Percentiles rank a stretch among this genome's conserved stretches.
These are phyloP conservation scores for Drosophila miranda DNA, from an alignment of 1,140 invertebrate species.

Conservation along the genomic window DNA sequence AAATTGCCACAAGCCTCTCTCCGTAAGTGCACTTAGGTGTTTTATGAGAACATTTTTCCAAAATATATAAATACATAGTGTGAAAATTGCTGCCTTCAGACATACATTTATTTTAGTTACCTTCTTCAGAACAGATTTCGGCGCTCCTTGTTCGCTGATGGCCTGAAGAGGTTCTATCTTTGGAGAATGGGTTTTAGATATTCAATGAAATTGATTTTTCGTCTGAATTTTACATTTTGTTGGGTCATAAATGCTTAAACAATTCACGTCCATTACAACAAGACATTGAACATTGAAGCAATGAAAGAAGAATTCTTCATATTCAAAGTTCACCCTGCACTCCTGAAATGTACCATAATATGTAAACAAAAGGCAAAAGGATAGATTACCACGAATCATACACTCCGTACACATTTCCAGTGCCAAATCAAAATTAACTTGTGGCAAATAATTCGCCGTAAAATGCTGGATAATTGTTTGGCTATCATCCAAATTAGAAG, in stretches of 20 bases:
- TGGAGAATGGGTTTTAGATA: too few relatives aligned
- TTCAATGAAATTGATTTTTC: too few relatives aligned
- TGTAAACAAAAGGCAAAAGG: too few relatives aligned
- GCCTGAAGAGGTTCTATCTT: not conserved
- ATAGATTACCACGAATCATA: too few relatives aligned
- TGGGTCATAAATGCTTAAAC: too few relatives aligned
- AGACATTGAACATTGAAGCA: too few relatives aligned
- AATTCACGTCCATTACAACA: too few relatives aligned
- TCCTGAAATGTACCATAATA: too few relatives aligned
- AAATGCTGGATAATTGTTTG: constrained; percentile 21
- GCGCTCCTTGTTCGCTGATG: constrained; percentile 2
- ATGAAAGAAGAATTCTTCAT: too few relatives aligned
- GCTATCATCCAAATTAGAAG: constrained; percentile 25
- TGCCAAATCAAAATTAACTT: not conserved
- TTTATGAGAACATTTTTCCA: constrained; percentile 21
- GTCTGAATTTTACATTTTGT: too few relatives aligned
- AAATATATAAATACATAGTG: constrained; percentile 27
- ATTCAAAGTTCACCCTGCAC: too few relatives aligned
- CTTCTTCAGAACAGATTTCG: constrained; percentile 5
- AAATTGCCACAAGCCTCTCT: constrained; percentile 34
- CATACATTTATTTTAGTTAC: constrained; percentile 41
- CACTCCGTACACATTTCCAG: not conserved
- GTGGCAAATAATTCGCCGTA: constrained; percentile 5
- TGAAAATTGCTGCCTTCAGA: constrained; percentile 26
- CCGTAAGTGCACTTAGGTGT: constrained; percentile 50